A percentile compares a stretch with the other conserved stretches of the same genome.
Conservation (phyloP, 2,797 vertebrate species). For the Staurois parvus region DNA sequence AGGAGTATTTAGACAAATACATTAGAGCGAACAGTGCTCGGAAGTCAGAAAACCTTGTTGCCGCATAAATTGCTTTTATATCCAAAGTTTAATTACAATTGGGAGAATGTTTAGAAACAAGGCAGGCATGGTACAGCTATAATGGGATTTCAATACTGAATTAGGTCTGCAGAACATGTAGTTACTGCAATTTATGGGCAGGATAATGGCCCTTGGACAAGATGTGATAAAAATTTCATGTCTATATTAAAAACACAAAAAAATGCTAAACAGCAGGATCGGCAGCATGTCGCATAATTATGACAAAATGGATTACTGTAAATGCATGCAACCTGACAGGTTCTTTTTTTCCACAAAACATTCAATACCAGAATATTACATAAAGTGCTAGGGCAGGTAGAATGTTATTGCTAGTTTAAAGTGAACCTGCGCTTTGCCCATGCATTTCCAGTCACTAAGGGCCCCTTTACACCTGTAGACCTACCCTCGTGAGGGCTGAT, state of each 20-base stretch:
- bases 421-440: no score
- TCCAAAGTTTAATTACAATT: slow-evolving; percentile 35
- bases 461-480: no score
- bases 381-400: neutral
- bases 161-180: slow-evolving; percentile 6
- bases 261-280: slow-evolving; percentile 11
- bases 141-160: slow-evolving; percentile 33
- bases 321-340: neutral
- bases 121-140: slow-evolving; percentile 19
- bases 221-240: slow-evolving; percentile 17
- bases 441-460: no score
- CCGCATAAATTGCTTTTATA: slow-evolving; percentile 25
- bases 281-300: slow-evolving; percentile 1
- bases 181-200: slow-evolving; percentile 26
- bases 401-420: neutral
- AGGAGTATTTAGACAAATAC: slow-evolving; percentile 19
- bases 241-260: neutral
- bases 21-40: slow-evolving; percentile 7
- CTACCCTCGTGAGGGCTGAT: no score
- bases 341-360: neutral
- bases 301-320: neutral
- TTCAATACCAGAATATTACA: neutral
- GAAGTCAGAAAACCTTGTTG: slow-evolving; percentile 24
- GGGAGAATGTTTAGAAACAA: slow-evolving; percentile 35
- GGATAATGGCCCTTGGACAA: slow-evolving; percentile 20